Percentiles rank a stretch among this genome's conserved stretches.
These are phyloP conservation scores for Schizaphis graminum DNA, from an alignment of 2,888 invertebrate genomes.

Conservation along the genomic window DNA sequence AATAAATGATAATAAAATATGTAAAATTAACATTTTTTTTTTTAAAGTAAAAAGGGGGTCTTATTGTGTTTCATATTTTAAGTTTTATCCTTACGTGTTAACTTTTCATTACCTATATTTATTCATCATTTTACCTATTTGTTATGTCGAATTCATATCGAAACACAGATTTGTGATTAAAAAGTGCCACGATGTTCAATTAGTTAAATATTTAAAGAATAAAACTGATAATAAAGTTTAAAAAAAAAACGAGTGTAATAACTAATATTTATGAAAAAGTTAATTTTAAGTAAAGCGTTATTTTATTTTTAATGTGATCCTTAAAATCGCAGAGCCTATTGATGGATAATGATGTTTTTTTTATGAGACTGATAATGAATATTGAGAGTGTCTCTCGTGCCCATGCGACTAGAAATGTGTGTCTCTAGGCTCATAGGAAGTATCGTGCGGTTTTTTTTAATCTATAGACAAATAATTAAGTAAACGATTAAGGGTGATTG, in stretches of 20 bases:
- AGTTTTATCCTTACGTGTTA: constrained; percentile 42
- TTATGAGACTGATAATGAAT: constrained; percentile 59
- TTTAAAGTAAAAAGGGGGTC: not conserved
- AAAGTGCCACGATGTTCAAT: constrained; percentile 66
- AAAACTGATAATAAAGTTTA: constrained; percentile 50
- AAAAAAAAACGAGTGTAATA: constrained; percentile 43
- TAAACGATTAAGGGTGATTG: constrained; percentile 34
- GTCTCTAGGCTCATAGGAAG: constrained; percentile 45
- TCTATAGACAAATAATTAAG: constrained; percentile 39
- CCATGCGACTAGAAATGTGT: constrained; percentile 37
- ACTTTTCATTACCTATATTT: constrained; percentile 43
- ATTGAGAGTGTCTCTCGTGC: constrained; percentile 38
- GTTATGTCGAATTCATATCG: constrained; percentile 65
- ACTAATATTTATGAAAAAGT: constrained; percentile 50
- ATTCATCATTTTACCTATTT: constrained; percentile 61
- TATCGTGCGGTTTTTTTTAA: constrained; percentile 13
- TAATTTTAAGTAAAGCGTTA: constrained; percentile 63
- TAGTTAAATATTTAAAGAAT: constrained; percentile 63
- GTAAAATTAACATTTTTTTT: not conserved
- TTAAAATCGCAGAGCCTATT: constrained; percentile 53
- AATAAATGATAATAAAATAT: not conserved
- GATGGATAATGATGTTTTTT: constrained; percentile 55
- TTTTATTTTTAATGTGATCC: constrained; percentile 56
- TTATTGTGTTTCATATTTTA: constrained; percentile 46
- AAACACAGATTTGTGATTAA: constrained; percentile 65